Percentiles rank a stretch among this genome's conserved stretches.
Evolutionary conservation across 2,797 vertebrate genomes (phyloP).

Genomic region (Hybognathus amarus): DNA sequence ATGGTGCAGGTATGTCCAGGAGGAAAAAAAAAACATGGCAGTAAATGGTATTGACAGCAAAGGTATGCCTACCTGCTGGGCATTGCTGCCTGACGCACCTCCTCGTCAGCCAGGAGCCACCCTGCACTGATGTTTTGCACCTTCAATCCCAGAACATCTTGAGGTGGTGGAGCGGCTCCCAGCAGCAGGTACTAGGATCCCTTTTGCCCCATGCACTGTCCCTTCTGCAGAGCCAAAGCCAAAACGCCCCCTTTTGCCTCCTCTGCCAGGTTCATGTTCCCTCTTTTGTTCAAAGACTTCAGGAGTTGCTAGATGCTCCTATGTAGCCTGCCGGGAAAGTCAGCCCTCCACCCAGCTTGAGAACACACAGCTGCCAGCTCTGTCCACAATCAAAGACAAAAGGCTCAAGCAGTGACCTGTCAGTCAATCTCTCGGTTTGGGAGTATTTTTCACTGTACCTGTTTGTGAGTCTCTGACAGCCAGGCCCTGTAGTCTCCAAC

Average conservation of each 20-base stretch:
- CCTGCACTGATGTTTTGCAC: background rate
- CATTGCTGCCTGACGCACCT: background rate
- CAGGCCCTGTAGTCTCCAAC: background rate
- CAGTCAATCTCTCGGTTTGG: background rate
- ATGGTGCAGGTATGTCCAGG: too few species aligned
- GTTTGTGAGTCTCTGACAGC: background rate
- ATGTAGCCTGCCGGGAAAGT: background rate
- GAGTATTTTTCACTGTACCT: background rate
- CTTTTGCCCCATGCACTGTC: background rate
- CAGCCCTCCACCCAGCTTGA: background rate
- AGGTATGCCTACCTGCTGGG: background rate
- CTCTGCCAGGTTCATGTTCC: background rate
- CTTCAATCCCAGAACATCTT: background rate
- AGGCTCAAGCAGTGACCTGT: background rate
- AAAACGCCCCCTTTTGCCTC: slow-evolving; percentile 12
- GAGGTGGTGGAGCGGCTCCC: background rate
- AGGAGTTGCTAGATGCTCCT: background rate
- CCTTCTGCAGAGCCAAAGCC: too few species aligned
- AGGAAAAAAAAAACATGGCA: too few species aligned
- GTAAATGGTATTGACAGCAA: background rate
- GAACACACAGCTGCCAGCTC: background rate
- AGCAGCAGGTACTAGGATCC: background rate
- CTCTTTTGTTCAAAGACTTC: slow-evolving; percentile 3
- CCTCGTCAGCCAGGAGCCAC: background rate
- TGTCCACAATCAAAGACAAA: background rate